Evolutionary conservation across 2,888 invertebrate genomes (phyloP).

Genomic region (Phlogophora meticulosa): DNA sequence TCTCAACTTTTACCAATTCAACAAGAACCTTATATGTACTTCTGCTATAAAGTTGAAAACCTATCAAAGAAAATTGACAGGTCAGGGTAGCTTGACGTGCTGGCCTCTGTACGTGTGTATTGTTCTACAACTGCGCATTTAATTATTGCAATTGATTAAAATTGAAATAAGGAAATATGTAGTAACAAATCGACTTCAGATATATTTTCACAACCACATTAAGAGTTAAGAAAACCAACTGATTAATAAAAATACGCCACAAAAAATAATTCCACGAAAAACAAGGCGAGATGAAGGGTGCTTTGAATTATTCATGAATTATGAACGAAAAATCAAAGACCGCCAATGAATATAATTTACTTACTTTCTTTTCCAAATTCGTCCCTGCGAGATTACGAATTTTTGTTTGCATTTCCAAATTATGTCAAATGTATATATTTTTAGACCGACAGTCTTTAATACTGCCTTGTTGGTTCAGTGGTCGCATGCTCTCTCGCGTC

Average conservation of each 20-base stretch:
- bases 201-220: slow-evolving; percentile 12
- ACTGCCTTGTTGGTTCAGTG: too few relatives aligned
- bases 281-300: slow-evolving; percentile 60
- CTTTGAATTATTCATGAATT: slow-evolving; percentile 69
- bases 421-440: slow-evolving; percentile 1
- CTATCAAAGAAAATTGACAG: too few relatives aligned
- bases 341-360: slow-evolving; percentile 66
- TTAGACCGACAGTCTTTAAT: too few relatives aligned
- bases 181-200: background rate
- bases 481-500: too few relatives aligned
- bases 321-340: slow-evolving; percentile 70
- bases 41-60: too few relatives aligned
- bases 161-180: too few relatives aligned
- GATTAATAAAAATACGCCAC: slow-evolving; percentile 27
- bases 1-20: too few relatives aligned
- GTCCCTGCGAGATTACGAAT: slow-evolving; percentile 18
- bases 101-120: too few relatives aligned
- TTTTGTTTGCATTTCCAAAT: slow-evolving; percentile 43
- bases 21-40: too few relatives aligned
- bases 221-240: slow-evolving; percentile 13
- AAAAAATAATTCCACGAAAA: slow-evolving; percentile 49
- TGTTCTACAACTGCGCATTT: too few relatives aligned
- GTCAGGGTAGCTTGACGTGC: too few relatives aligned
- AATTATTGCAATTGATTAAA: too few relatives aligned
- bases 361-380: slow-evolving; percentile 39